A percentile compares a stretch with the other conserved stretches of the same genome.
These are phyloP conservation scores for Strigamia crassipes DNA, from an alignment of 2,888 invertebrate genomes.

Conservation along the genomic window DNA sequence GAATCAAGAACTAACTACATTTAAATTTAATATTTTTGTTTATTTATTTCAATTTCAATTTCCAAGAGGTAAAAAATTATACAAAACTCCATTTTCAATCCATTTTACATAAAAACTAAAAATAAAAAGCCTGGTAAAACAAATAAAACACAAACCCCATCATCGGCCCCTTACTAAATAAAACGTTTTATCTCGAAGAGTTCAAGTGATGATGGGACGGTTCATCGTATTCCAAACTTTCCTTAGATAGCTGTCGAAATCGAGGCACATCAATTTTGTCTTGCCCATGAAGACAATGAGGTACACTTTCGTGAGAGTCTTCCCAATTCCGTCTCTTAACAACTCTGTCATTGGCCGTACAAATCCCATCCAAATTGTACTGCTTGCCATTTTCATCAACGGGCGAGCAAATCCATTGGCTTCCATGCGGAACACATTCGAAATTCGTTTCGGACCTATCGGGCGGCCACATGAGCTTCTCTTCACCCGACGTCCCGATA, in stretches of 20 bases:
- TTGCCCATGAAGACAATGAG: slow-evolving; percentile 27
- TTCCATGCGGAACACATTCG: slow-evolving; percentile 1
- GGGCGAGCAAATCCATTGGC: background rate
- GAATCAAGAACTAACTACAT: too few species aligned
- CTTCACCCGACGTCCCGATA: background rate
- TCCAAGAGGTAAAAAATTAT: too few species aligned
- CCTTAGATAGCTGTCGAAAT: background rate
- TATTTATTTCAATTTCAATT: too few species aligned
- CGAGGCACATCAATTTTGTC: background rate
- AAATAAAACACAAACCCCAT: background rate
- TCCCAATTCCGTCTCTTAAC: background rate
- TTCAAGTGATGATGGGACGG: background rate
- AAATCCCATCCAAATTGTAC: too few species aligned
- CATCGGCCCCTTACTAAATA: background rate
- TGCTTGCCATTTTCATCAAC: background rate
- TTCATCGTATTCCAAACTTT: background rate
- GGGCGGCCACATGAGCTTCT: background rate
- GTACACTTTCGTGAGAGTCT: slow-evolving; percentile 8
- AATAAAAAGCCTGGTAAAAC: too few species aligned
- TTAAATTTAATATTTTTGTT: too few species aligned
- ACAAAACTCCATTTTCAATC: too few species aligned
- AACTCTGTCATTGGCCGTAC: too few species aligned
- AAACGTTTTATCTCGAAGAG: background rate
- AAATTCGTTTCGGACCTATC: background rate
- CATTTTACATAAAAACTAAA: too few species aligned